Conservation (phyloP, 2,113 vertebrate species). For the Pipra filicauda region DNA sequence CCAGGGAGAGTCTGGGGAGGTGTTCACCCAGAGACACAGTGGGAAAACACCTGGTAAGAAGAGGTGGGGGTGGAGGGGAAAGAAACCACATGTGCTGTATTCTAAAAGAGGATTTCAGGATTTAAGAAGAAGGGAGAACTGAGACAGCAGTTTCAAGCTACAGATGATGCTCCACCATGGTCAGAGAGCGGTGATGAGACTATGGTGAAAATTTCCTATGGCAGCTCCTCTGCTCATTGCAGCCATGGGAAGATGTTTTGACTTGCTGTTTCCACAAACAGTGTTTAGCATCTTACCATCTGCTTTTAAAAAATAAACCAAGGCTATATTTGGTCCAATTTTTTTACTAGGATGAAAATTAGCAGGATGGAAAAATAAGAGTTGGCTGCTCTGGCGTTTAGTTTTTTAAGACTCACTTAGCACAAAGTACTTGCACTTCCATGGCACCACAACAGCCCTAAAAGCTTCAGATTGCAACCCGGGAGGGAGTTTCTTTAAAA, state of each 20-base stretch:
- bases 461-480: not conserved
- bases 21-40: not conserved
- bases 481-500: not conserved
- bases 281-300: not conserved
- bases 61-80: not conserved
- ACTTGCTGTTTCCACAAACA: not conserved
- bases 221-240: not conserved
- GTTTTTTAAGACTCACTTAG: not conserved
- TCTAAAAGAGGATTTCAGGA: not conserved
- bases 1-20: not conserved
- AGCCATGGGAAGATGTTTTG: not conserved
- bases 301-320: not conserved
- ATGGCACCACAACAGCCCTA: not conserved
- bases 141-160: not conserved
- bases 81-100: fast-evolving
- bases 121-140: not conserved
- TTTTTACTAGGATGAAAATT: not conserved
- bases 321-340: not conserved
- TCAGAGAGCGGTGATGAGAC: not conserved
- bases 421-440: not conserved
- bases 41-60: not conserved
- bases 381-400: not conserved
- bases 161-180: not conserved
- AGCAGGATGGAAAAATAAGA: not conserved
- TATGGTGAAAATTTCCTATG: not conserved